These are phyloP conservation scores for Pegoplata infirma DNA, from an alignment of 2,888 invertebrate species.

Conservation along the genomic window DNA sequence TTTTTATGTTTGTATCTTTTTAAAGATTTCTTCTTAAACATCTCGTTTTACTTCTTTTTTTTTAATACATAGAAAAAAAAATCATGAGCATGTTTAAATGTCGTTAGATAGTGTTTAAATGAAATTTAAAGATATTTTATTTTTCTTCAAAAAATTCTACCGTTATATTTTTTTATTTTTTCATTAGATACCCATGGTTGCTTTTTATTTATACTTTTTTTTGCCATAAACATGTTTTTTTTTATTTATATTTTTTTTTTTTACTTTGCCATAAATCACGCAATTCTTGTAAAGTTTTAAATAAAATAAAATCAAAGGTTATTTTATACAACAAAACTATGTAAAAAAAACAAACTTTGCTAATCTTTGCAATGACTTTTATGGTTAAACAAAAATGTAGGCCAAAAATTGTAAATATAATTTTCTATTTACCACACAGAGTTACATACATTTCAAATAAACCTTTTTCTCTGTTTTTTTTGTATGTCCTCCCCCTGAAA, in stretches of 20 bases:
- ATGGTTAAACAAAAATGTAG: constrained; percentile 45
- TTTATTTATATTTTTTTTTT: constrained; percentile 4
- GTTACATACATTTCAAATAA: no score
- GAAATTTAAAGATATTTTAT: constrained; percentile 12
- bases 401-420: constrained; percentile 34
- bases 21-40: not conserved
- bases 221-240: not conserved
- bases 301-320: not conserved
- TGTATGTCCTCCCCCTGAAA: not conserved
- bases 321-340: not conserved
- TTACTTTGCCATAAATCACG: constrained; percentile 53
- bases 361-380: constrained; percentile 39
- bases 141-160: not conserved
- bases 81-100: constrained; percentile 49
- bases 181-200: not conserved
- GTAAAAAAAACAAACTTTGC: not conserved
- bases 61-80: not conserved
- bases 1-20: not conserved
- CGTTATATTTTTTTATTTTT: constrained; percentile 9
- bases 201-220: not conserved
- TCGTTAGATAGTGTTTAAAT: constrained; percentile 43
- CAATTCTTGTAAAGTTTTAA: constrained; percentile 57
- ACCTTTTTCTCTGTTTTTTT: no score
- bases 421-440: not conserved
- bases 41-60: not conserved